Conservation (phyloP, 2,113 vertebrate species). For the Sisor rabdophorus region DNA sequence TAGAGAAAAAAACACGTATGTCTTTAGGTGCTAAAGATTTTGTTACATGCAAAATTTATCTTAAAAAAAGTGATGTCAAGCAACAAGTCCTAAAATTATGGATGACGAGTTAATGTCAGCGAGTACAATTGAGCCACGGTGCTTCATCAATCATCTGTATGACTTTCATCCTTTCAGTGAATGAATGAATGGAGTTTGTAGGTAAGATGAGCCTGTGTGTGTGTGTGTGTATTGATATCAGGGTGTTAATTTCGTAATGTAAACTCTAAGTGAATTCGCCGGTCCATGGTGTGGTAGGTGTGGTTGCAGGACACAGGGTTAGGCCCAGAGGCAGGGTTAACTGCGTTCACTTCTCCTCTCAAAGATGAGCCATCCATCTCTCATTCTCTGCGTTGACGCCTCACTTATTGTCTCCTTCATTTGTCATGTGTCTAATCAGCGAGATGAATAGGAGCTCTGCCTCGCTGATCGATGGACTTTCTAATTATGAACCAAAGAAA, state of each 20-base stretch:
- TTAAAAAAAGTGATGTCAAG: conserved; percentile 13
- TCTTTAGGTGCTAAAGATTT: conserved; percentile 10
- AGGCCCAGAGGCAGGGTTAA: conserved; percentile 81
- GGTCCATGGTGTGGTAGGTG: conserved; percentile 60
- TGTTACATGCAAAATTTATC: conserved; percentile 24
- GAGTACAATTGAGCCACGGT: conserved; percentile 5
- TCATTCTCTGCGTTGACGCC: conserved; percentile 74
- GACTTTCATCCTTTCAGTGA: conserved; percentile 30
- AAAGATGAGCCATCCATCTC: conserved; percentile 87
- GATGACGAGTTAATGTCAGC: conserved; percentile 25
- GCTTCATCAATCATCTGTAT: conserved; percentile 27
- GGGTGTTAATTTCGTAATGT: conserved; percentile 76
- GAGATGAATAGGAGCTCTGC: conserved; percentile 81
- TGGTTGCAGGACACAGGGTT: conserved; percentile 62
- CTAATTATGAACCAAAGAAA: conserved; percentile 81
- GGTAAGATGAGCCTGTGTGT: conserved; percentile 27
- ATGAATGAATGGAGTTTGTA: conserved; percentile 15
- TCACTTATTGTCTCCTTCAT: conserved; percentile 88
- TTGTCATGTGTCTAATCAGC: conserved; percentile 89
- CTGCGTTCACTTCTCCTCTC: conserved; percentile 78
- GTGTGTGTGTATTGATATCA: conserved; percentile 60
- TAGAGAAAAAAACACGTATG: background rate
- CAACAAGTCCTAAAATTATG: conserved; percentile 30
- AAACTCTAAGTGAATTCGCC: conserved; percentile 55
- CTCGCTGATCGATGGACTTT: conserved; percentile 80